Base-by-base conservation (phyloP, 2,113 vertebrate genomes). In the Setophaga kirtlandii region DNA sequence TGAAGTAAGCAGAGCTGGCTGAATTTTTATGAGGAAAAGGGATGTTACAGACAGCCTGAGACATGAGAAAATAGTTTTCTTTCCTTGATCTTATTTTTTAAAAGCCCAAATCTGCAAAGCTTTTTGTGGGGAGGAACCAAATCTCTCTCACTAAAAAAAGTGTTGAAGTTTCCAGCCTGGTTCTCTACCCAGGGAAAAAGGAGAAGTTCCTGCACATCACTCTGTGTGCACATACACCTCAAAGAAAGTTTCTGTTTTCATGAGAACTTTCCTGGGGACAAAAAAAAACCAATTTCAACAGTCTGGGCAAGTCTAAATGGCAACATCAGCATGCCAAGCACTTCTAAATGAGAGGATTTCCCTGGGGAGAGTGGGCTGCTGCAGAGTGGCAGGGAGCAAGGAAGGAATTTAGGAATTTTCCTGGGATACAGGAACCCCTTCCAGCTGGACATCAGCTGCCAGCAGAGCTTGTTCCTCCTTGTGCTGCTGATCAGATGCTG, bases 131-230 rank as follows among this genome's bases (percentile, higher is more conserved):
- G 23, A 69, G 22, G 67, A 95, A 52, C 21, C 58, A 93, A 83
- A 62, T 6, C 5, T 76, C 10, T 76, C n/a, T 60, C 11, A 30
- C 9, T 75, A 28, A 83, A 84, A 24, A 79, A 60, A 14, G 19
- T 15, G 37, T 19, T 11, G 17, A 33, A 14, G 18, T 86, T 83
- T 83, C 85, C 60, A 67, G 33, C 4, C 30, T 31, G 70, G 62
- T 96, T 94, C 62, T 85, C 39, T 81, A 15, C 10, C 7, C 50
- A 52, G 52, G 15, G 52, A 30, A 92, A 94, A 96, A 90, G 37
- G 28, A 82, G 94, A 95, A 89, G 52, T 60, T 63, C 62, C 52
- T 88, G 28, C 20, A 15, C 50, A 83, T 59, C 49, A 31, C 11
- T 11, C 6, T 42, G 7, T 4, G 10, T 17, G 17, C 11, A 8